Conservation (phyloP, 2,888 invertebrate genomes). For the Protophormia terraenovae region DNA sequence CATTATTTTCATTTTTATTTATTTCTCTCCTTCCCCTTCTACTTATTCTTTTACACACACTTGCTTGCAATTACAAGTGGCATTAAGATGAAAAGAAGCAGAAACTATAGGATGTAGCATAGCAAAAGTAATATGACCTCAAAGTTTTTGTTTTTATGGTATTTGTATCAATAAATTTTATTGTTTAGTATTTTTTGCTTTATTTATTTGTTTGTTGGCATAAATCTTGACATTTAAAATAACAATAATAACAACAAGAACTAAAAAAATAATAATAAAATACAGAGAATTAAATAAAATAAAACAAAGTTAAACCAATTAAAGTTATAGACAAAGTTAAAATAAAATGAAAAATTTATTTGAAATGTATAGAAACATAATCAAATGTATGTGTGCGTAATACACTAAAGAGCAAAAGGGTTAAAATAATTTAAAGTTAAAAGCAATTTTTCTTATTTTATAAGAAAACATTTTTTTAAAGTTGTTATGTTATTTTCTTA, state of each 20-base stretch:
- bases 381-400: background rate
- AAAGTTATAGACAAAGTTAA: constrained; percentile 32
- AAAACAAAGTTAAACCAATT: constrained; percentile 28
- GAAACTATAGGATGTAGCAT: too few species aligned
- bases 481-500: too few species aligned
- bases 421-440: too few species aligned
- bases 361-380: background rate
- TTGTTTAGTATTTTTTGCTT: constrained; percentile 13
- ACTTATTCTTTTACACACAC: background rate
- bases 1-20: constrained; percentile 45
- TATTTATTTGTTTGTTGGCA: constrained; percentile 34
- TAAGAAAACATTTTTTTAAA: too few species aligned
- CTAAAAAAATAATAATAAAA: background rate
- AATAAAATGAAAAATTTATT: background rate
- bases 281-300: constrained; percentile 6
- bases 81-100: background rate
- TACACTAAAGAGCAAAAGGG: too few species aligned
- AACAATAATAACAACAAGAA: background rate
- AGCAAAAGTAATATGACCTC: background rate
- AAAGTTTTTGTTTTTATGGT: background rate
- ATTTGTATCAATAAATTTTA: constrained; percentile 30
- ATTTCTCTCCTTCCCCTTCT: background rate
- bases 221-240: constrained; percentile 29
- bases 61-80: constrained; percentile 4
- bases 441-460: too few species aligned